A percentile compares a stretch with the other conserved stretches of the same genome.
Evolutionary conservation across 2,113 vertebrate genomes (phyloP).

Genomic region (Puma concolor): DNA sequence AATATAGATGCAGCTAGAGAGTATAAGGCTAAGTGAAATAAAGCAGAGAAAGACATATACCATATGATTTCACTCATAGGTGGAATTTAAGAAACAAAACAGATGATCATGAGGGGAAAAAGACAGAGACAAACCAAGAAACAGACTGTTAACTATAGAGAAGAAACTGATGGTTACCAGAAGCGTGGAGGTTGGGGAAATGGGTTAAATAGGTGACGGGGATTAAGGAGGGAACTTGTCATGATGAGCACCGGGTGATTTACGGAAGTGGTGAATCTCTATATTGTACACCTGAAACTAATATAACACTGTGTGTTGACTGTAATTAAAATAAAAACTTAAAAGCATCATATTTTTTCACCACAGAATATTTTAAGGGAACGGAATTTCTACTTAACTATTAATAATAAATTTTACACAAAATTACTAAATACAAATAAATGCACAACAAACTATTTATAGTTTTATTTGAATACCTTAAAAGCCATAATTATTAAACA

Average conservation of each 20-base stretch:
- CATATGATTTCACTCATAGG: background rate
- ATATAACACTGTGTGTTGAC: too few relatives aligned
- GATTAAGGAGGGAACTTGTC: too few relatives aligned
- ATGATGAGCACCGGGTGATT: too few relatives aligned
- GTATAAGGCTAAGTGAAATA: background rate
- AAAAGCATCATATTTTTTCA: background rate
- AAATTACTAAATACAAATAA: background rate
- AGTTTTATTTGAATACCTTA: background rate
- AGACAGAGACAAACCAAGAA: too few relatives aligned
- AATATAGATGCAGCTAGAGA: too few relatives aligned
- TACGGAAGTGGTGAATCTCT: too few relatives aligned
- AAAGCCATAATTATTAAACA: background rate
- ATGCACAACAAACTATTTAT: background rate
- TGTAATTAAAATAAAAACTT: background rate
- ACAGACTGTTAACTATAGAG: too few relatives aligned
- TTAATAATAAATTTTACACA: slow-evolving; percentile 2
- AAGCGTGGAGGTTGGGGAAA: too few relatives aligned
- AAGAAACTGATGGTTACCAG: too few relatives aligned
- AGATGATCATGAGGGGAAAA: background rate
- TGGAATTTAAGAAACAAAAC: background rate
- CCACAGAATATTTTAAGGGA: background rate
- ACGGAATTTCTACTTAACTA: background rate
- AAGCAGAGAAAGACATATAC: background rate
- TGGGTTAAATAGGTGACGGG: too few relatives aligned
- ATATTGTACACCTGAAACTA: background rate